A percentile compares a stretch with the other conserved stretches of the same genome.
Evolutionary conservation across 1,140 invertebrate genomes (phyloP).

Genomic region (Drosophila nigrodunni): DNA sequence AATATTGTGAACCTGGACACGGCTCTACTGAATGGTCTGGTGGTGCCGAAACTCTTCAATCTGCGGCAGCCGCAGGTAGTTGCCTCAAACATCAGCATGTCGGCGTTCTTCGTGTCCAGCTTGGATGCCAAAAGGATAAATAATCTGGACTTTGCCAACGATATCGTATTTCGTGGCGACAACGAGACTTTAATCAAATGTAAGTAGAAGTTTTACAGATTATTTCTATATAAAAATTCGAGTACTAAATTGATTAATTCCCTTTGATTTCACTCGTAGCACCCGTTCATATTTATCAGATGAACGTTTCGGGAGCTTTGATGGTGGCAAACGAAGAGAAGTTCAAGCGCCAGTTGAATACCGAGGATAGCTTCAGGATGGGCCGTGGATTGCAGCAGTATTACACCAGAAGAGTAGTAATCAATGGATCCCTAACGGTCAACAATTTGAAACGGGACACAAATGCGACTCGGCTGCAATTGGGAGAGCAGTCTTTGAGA

Average conservation of each 20-base stretch:
- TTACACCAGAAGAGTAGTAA: constrained; percentile 62
- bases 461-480: not conserved
- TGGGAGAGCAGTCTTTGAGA: constrained; percentile 51
- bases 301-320: constrained; percentile 63
- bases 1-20: constrained; percentile 53
- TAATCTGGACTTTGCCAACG: constrained; percentile 67
- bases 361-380: not conserved
- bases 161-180: constrained; percentile 60
- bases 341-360: constrained; percentile 8
- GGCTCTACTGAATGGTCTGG: constrained; percentile 57
- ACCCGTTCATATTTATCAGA: constrained; percentile 68
- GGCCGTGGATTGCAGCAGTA: constrained; percentile 61
- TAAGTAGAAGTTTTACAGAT: constrained; percentile 12
- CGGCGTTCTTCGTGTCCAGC: constrained; percentile 57
- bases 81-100: constrained; percentile 65
- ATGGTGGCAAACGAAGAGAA: constrained; percentile 43
- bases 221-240: too few relatives aligned
- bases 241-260: too few relatives aligned
- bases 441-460: constrained; percentile 59
- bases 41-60: constrained; percentile 69
- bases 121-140: constrained; percentile 64
- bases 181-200: constrained; percentile 62
- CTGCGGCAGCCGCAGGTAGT: constrained; percentile 60
- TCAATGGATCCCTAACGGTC: constrained; percentile 64
- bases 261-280: constrained; percentile 38